Percentiles rank a stretch among this genome's conserved stretches.
Conservation (phyloP, 1,140 invertebrate genomes). For the Archivesica marissinica region DNA sequence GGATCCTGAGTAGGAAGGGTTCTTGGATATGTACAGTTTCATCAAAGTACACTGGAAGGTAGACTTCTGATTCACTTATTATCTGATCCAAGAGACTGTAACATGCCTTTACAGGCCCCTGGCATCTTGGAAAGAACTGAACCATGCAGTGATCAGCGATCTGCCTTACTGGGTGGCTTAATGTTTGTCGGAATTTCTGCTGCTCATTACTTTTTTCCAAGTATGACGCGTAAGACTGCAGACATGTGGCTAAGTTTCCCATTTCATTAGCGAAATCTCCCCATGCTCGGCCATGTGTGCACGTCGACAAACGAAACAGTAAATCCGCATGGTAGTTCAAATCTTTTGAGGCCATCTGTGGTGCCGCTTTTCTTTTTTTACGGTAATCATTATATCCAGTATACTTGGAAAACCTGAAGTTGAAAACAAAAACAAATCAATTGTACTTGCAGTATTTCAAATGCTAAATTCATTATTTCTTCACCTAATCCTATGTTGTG, state of each 20-base stretch:
- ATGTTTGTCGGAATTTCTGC: slow-evolving; percentile 41
- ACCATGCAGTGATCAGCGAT: background rate
- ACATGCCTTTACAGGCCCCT: slow-evolving; percentile 16
- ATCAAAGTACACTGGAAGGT: slow-evolving; percentile 30
- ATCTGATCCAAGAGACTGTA: slow-evolving; percentile 24
- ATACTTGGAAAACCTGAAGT: slow-evolving; percentile 49
- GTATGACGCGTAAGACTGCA: slow-evolving; percentile 40
- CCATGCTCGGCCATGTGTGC: background rate
- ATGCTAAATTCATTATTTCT: background rate
- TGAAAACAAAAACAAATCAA: background rate
- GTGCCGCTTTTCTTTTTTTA: slow-evolving; percentile 52
- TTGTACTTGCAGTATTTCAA: background rate
- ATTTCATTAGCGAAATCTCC: background rate
- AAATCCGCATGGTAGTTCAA: slow-evolving; percentile 32
- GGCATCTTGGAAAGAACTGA: background rate
- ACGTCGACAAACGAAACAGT: slow-evolving; percentile 27
- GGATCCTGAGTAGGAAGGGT: background rate
- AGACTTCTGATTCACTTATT: background rate
- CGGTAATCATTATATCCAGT: slow-evolving; percentile 56
- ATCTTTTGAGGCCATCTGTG: background rate
- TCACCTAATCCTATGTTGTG: background rate
- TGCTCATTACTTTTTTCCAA: slow-evolving; percentile 49
- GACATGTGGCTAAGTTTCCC: slow-evolving; percentile 14
- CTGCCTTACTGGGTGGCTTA: slow-evolving; percentile 11
- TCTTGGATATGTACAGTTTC: slow-evolving; percentile 3